A percentile compares a stretch with the other conserved stretches of the same genome.
Evolutionary conservation across 1,140 invertebrate species (phyloP).

Genomic region (Brachystomella parvula): DNA sequence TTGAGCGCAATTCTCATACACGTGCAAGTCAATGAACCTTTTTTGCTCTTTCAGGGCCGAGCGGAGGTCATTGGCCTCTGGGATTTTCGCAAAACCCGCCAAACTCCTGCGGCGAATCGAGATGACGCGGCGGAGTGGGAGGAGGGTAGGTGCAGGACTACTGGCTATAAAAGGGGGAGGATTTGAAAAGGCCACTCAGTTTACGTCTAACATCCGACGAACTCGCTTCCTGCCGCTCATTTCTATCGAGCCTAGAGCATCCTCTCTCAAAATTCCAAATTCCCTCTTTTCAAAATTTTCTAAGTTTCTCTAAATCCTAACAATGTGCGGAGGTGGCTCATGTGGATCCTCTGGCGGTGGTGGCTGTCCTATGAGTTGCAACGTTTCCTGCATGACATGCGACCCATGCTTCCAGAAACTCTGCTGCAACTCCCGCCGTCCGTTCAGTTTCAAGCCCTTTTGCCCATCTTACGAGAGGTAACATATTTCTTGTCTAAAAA

Average conservation of each 20-base stretch:
- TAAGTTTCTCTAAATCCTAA: neutral
- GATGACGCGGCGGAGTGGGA: neutral
- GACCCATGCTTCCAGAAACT: slow-evolving; percentile 36
- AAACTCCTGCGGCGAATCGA: neutral
- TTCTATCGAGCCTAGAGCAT: neutral
- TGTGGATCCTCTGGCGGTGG: neutral
- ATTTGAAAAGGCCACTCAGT: neutral
- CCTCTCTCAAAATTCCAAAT: slow-evolving; percentile 1
- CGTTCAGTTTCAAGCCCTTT: slow-evolving; percentile 36
- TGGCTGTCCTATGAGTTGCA: neutral
- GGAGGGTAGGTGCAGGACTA: neutral
- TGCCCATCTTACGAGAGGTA: slow-evolving; percentile 33
- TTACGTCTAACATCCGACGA: neutral
- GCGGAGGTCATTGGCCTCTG: neutral
- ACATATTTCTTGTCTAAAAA: neutral
- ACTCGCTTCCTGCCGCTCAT: neutral
- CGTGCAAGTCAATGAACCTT: neutral
- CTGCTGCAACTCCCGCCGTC: slow-evolving; percentile 29
- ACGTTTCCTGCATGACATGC: slow-evolving; percentile 7
- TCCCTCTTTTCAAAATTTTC: neutral
- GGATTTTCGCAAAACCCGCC: neutral
- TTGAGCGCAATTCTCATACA: too few relatives aligned
- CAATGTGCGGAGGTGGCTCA: neutral
- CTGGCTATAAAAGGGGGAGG: neutral
- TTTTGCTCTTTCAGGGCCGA: neutral